Evolutionary conservation across 2,888 invertebrate species (phyloP).

Genomic region (Drosophila phalerata): DNA sequence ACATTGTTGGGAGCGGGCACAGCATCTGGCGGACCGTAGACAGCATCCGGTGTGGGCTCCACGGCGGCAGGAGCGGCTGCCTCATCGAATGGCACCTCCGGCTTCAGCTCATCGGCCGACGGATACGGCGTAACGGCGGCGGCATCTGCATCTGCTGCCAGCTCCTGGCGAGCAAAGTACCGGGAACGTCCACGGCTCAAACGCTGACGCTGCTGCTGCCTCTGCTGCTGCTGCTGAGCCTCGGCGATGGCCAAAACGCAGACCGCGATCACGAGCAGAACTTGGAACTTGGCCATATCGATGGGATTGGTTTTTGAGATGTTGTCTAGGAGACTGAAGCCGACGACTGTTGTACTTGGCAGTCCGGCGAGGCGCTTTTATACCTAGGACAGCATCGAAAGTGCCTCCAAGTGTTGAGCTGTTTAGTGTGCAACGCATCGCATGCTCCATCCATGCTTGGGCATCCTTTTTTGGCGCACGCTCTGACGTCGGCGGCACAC

Average conservation of each 20-base stretch:
- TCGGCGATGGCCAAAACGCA: constrained; percentile 56
- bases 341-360: constrained; percentile 62
- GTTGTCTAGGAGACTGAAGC: constrained; percentile 45
- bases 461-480: constrained; percentile 73
- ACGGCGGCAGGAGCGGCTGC: constrained; percentile 57
- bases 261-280: constrained; percentile 56
- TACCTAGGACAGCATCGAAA: constrained; percentile 59
- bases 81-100: constrained; percentile 82
- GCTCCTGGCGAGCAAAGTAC: constrained; percentile 77
- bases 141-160: constrained; percentile 60
- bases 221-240: constrained; percentile 50
- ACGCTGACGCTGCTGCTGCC: constrained; percentile 67
- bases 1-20: constrained; percentile 65
- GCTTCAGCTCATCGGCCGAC: constrained; percentile 80
- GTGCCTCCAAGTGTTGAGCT: constrained; percentile 35
- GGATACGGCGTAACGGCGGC: constrained; percentile 81
- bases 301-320: constrained; percentile 4
- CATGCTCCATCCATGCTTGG: constrained; percentile 48
- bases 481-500: constrained; percentile 68
- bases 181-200: constrained; percentile 67
- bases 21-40: constrained; percentile 79
- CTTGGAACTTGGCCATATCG: constrained; percentile 78
- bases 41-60: constrained; percentile 77
- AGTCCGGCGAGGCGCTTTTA: constrained; percentile 55
- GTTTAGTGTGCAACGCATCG: constrained; percentile 70